Evolutionary conservation across 2,888 invertebrate species (phyloP), one percentile per base, ranked within the genome.

Genomic region (Isotomurus palustris): DNA sequence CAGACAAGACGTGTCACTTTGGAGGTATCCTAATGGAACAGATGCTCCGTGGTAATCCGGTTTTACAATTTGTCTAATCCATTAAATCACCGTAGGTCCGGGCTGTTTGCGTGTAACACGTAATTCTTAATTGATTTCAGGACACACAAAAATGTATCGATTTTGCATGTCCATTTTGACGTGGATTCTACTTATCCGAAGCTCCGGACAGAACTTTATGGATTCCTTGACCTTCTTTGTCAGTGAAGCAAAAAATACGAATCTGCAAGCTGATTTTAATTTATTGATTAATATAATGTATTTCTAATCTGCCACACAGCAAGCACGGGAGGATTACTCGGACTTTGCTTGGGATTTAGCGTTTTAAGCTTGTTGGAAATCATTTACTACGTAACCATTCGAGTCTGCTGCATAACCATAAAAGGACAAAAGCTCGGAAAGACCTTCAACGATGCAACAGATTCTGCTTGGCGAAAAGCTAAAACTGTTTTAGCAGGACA

Each of bases 151-250:
- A 65, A 65, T 21, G 41, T 67, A 38, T 62, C 66, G 1, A 66
- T 68, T 10, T 54, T 65, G 6, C 68, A 68, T 28, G 19, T 68
- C 19, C 65, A 63, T 47, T 65, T 65, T 52, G 61, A 59, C 3
- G 53, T 51, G 1, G 65, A 61, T 10, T 57, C 64, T 1, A 55
- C 51, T 19, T 65, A 67, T 36, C 62, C 66, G 2, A 57, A 61
- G 48, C 36, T 66, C 8, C 27, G 68, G 47, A 66, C 50, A 21
- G 61, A 68, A 43, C 28, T 68, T 10, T 67, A 62, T 40, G 61
- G 61, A 8, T 29, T 62, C 10, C 56, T 62, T 10, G 68, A 68
- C 48, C 50, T 68, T 3, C 58, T 67, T 29, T 64, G 66, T 66
- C 47, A 43, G 48, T 19, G 10, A 38, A 10, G 32, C 32, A 32